A percentile compares a stretch with the other conserved stretches of the same genome.
Conservation (phyloP, 2,888 invertebrate genomes). For the Stenichneumon culpator region DNA sequence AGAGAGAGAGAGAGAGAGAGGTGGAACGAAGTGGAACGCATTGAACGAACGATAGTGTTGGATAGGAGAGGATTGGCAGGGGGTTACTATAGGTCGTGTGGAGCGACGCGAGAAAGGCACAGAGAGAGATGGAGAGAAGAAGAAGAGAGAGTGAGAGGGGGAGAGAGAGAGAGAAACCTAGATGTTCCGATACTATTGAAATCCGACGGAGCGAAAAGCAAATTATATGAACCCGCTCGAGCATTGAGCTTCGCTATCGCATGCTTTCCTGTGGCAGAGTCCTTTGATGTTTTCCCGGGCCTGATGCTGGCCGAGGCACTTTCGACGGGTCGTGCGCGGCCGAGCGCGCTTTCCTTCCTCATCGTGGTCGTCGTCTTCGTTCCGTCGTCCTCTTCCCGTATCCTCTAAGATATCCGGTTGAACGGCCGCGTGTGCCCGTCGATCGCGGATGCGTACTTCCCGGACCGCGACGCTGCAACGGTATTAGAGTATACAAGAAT, state of each 20-base stretch:
- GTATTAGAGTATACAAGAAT: conserved; percentile 20
- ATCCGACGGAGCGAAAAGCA: conserved; percentile 83
- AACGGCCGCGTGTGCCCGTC: conserved; percentile 45
- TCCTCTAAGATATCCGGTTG: conserved; percentile 66
- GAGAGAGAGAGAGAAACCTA: conserved; percentile 53
- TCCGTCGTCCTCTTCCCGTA: conserved; percentile 43
- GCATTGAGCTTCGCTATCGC: conserved; percentile 62
- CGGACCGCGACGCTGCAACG: conserved; percentile 2
- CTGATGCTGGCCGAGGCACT: conserved; percentile 65
- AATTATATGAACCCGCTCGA: conserved; percentile 82
- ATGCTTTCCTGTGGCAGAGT: conserved; percentile 55
- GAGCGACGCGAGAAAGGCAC: conserved; percentile 47
- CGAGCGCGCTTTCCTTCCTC: conserved; percentile 51
- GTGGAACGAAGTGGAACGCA: conserved; percentile 35
- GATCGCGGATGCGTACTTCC: conserved; percentile 63
- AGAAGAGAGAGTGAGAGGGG: background rate
- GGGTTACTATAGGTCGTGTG: conserved; percentile 18
- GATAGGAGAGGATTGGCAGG: conserved; percentile 45
- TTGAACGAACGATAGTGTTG: conserved; percentile 43
- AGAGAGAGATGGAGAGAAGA: background rate
- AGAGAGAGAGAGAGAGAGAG: background rate
- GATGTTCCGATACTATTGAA: conserved; percentile 83
- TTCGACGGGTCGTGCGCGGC: conserved; percentile 62
- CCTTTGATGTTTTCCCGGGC: conserved; percentile 81
- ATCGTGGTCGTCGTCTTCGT: conserved; percentile 28